These are phyloP conservation scores for Siniperca scherzeri DNA, from an alignment of 2,797 vertebrate species.

Conservation along the genomic window DNA sequence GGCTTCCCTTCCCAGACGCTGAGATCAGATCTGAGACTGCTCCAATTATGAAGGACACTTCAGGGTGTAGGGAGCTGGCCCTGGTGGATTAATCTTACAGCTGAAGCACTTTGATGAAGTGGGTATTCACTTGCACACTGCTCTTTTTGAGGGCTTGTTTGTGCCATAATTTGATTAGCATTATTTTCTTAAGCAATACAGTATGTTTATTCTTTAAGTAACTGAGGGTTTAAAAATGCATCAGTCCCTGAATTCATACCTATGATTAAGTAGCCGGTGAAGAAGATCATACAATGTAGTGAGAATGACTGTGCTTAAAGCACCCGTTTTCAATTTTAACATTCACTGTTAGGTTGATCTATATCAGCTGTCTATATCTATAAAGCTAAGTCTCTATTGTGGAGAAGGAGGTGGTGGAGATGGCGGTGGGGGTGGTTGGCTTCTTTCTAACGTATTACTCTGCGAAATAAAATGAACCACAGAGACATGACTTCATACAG, in stretches of 20 bases:
- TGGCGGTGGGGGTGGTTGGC: neutral
- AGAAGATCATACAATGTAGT: neutral
- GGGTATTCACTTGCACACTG: neutral
- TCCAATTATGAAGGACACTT: constrained; percentile 51
- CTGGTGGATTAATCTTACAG: constrained; percentile 20
- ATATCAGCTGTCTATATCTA: neutral
- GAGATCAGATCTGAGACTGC: constrained; percentile 47
- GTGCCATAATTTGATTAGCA: constrained; percentile 14
- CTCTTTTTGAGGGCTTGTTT: constrained; percentile 11
- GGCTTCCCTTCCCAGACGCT: constrained; percentile 20
- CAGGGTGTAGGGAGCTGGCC: constrained; percentile 21
- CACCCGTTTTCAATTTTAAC: neutral
- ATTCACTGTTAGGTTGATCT: neutral
- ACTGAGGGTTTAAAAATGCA: neutral
- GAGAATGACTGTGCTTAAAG: too few relatives aligned
- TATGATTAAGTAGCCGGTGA: neutral
- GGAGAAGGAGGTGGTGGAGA: neutral
- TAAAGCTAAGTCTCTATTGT: neutral
- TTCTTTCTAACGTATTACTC: neutral
- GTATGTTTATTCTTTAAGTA: neutral
- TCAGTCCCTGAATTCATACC: neutral
- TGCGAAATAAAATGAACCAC: constrained; percentile 26
- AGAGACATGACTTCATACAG: constrained; percentile 20
- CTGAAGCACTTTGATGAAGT: constrained; percentile 26
- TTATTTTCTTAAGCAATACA: neutral